Percentiles rank a stretch among this genome's conserved stretches.
Evolutionary conservation across 2,888 invertebrate genomes (phyloP).

Genomic region (Dryococelus australis): DNA sequence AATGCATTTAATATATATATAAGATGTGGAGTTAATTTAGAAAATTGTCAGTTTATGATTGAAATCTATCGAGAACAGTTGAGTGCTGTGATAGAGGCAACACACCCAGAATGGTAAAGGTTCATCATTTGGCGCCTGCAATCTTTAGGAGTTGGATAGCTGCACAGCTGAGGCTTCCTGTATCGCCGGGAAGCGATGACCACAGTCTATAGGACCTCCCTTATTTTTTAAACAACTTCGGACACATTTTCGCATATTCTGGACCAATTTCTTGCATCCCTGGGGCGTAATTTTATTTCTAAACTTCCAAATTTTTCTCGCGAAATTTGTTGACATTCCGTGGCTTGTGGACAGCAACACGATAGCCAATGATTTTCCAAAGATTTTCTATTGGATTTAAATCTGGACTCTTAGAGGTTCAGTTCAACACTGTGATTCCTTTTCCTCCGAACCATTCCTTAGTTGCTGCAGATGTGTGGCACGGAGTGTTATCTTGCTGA

Average conservation of each 20-base stretch:
- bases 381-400: background rate
- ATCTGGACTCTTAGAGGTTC: background rate
- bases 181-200: no score
- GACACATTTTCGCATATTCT: background rate
- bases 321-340: slow-evolving; percentile 18
- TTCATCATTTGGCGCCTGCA: no score
- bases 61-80: no score
- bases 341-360: slow-evolving; percentile 17
- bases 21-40: no score
- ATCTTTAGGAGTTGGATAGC: no score
- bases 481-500: background rate
- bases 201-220: background rate
- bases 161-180: no score
- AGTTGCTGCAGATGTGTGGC: background rate
- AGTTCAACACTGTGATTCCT: background rate
- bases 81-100: no score
- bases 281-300: slow-evolving; percentile 22
- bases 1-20: no score
- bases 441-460: no score
- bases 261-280: slow-evolving; percentile 6
- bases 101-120: no score
- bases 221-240: background rate
- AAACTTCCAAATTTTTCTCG: background rate
- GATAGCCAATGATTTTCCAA: background rate
- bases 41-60: no score